Evolutionary conservation across 2,797 vertebrate species (phyloP).

Genomic region (Sarcoramphus papa): DNA sequence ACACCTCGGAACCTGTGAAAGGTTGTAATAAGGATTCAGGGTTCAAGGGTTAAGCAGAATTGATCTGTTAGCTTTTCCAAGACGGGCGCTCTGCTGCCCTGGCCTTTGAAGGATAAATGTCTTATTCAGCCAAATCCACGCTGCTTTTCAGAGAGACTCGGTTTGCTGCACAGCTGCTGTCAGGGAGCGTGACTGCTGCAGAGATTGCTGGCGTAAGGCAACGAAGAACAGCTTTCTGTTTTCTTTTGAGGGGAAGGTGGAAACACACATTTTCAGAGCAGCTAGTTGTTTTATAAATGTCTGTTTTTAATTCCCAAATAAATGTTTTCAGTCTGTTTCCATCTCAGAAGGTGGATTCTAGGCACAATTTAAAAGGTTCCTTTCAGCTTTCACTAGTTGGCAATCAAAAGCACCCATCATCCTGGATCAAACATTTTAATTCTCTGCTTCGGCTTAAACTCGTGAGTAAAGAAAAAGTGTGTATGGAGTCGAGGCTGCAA

Average conservation of each 20-base stretch:
- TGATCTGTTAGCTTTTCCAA: conserved; percentile 48
- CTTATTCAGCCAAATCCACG: conserved; percentile 63
- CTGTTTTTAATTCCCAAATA: background rate
- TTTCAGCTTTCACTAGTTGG: background rate
- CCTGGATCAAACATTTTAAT: background rate
- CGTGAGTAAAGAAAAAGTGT: background rate
- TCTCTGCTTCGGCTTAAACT: background rate
- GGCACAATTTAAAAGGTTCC: background rate
- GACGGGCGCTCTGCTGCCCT: background rate
- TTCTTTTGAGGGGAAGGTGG: background rate
- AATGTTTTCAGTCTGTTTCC: background rate
- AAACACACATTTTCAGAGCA: background rate
- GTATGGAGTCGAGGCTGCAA: background rate
- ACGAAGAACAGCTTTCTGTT: background rate
- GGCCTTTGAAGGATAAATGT: conserved; percentile 67
- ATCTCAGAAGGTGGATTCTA: background rate
- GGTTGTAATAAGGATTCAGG: background rate
- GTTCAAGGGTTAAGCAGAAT: conserved; percentile 66
- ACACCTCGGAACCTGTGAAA: background rate
- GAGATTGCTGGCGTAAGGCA: background rate
- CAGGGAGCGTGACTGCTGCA: background rate
- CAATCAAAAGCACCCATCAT: background rate
- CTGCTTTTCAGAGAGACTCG: conserved; percentile 48
- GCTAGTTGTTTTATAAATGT: background rate
- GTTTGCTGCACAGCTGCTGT: background rate